These are phyloP conservation scores for Hypercompe scribonia DNA, from an alignment of 2,888 invertebrate genomes.

Conservation along the genomic window DNA sequence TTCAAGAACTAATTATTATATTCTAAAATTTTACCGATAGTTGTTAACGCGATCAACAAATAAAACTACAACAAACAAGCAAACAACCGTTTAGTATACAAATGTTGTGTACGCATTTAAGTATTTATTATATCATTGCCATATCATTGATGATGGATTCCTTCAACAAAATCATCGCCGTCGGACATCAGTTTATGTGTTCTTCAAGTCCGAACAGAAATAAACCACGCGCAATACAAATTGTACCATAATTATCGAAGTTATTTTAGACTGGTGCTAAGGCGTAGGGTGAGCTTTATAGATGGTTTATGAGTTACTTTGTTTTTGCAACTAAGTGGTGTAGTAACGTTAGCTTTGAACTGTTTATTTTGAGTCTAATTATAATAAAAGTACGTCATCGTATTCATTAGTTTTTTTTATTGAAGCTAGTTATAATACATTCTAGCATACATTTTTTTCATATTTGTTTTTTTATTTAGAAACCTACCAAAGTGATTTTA, in stretches of 20 bases:
- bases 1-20: too few species aligned
- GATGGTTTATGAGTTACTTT: slow-evolving; percentile 17
- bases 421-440: not conserved
- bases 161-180: not conserved
- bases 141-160: not conserved
- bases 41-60: too few species aligned
- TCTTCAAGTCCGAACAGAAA: not conserved
- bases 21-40: too few species aligned
- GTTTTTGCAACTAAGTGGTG: slow-evolving; percentile 22
- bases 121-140: not conserved
- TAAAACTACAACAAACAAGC: too few species aligned
- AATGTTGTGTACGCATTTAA: not conserved
- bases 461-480: too few species aligned
- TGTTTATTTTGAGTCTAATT: not conserved
- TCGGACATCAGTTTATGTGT: not conserved
- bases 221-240: not conserved
- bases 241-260: slow-evolving; percentile 19
- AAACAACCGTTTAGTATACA: not conserved
- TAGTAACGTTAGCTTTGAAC: slow-evolving; percentile 29
- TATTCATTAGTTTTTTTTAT: not conserved
- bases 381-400: not conserved
- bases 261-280: slow-evolving; percentile 19
- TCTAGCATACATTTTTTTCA: not conserved
- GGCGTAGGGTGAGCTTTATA: slow-evolving; percentile 18
- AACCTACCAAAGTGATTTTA: too few species aligned